phyloP scores from a whole-genome alignment of 2,113 vertebrate genomes.

The Poecile atricapillus region DNA sequence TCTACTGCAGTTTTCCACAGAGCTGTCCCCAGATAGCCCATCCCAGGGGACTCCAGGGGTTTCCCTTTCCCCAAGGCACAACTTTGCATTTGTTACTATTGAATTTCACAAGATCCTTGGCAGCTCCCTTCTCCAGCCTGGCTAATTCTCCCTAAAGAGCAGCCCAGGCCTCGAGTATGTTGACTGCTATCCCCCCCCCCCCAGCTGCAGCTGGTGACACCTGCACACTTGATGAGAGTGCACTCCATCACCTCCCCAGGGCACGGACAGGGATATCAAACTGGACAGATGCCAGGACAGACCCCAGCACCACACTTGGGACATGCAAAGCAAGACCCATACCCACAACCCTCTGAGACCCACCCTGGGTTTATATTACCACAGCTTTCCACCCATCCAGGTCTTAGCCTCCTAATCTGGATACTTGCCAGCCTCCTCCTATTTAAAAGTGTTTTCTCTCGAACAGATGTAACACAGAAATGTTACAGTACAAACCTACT shows the following conservation, averaged over 20 bases:
- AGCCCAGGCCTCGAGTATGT: not conserved
- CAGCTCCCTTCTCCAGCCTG: not conserved
- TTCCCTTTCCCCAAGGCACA: not conserved
- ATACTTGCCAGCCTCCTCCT: not conserved
- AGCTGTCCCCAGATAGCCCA: not conserved
- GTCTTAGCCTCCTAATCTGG: not conserved
- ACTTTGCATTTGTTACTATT: not conserved
- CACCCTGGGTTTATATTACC: not conserved
- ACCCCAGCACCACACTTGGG: not conserved
- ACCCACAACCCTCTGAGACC: not conserved
- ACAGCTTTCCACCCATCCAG: not conserved
- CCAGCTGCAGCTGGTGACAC: not conserved
- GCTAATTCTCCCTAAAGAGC: not conserved
- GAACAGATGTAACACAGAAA: not conserved
- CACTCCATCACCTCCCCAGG: not conserved
- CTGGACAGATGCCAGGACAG: not conserved
- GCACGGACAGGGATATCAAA: not conserved
- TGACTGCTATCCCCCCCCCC: not conserved
- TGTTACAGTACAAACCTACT: not conserved
- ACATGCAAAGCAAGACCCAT: not conserved
- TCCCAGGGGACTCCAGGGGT: not conserved
- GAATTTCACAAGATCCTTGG: not conserved
- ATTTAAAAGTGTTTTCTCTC: not conserved
- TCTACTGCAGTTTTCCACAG: not conserved
- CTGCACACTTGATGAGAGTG: not conserved